Evolutionary conservation across 2,888 invertebrate species (phyloP), one percentile per base, ranked within the genome.

Genomic region (Pharmacophagus antenor): DNA sequence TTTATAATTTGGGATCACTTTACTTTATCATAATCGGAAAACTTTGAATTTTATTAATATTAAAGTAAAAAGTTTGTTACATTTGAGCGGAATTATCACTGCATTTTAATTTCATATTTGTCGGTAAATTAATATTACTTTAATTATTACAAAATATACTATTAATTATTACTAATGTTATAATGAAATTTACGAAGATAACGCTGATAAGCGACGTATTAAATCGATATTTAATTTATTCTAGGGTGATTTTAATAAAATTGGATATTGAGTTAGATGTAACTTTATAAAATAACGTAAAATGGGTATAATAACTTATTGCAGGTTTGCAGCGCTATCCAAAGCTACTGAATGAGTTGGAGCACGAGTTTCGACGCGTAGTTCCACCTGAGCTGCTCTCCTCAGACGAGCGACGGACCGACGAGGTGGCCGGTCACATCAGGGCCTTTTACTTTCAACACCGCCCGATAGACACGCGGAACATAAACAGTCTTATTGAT

Each of bases 241-340:
- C 23, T 25, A 2, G n/a, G n/a, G n/a, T n/a, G n/a, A n/a, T n/a
- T n/a, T n/a, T n/a, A n/a, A 15, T 15, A 2, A n/a, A 37, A n/a
- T 37, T 3, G 37, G 15, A 37, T n/a, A 37, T n/a, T 5, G n/a
- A 37, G 2, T 37, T n/a, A 5, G 15, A 27, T 27, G 7, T 6
- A 27, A 8, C 10, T 27, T 27, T 27, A 27, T 27, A 27, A 1
- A 6, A 6, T 4, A 27, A 4, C 10, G 27, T n/a, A 27, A 10
- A 27, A 6, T 27, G 27, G 27, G 1, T 27, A 10, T 27, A 7
- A 27, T 10, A 0, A n/a, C 2, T 4, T 15, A 62, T 50, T 71
- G 3, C 73, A 93, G 93, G 93, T 65, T 79, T 93, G 0, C 92
- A 92, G 59, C 89, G 92, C 41, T 91, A 93, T 69, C 92, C 93